Base-by-base conservation (phyloP, 2,888 invertebrate genomes). In the Drosophila percnosoma region DNA sequence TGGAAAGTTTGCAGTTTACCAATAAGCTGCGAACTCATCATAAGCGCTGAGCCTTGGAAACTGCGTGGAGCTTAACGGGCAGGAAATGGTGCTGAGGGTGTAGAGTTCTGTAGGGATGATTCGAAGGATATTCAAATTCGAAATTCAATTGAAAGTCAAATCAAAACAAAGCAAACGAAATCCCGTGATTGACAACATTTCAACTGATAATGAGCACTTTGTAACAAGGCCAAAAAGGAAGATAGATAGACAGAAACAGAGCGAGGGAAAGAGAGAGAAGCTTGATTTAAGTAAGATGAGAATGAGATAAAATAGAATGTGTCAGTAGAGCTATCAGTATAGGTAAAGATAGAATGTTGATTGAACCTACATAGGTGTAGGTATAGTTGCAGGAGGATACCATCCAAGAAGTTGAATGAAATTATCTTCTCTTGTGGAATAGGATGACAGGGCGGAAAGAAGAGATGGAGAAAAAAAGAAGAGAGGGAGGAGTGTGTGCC, bases 171-270 rank as follows among this genome's bases (percentile, higher is more conserved):
- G 75, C 86, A 78, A 81, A 85, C 81, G 77, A 76, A 86, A 86
- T 79, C 73, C 73, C 73, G 74, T 88, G 90, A 90, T 89, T 89
- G 90, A 89, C 90, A 90, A 81, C 88, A 88, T 90, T 90, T 88
- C 83, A 81, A 73, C 81, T 75, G 89, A 86, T 88, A 90, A 88
- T 87, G 83, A 83, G 87, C 79, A 78, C 79, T 79, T 83, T 78
- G 61, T 75, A 21, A 66, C 45, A 65, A 61, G 58, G 59, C 49
- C 45, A 60, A 49, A 58, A 24, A 40, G 31, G 38, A 38, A 62
- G 45, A 45, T 33, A 52, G 38, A 51, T 51, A 68, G 34, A 21
- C 4, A 51, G 34, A 34, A 27, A n/a, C 3, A 27, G n/a, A 13
- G 6, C 11, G n/a, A 33, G 27, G 33, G n/a, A 51, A 31, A n/a